Conservation (phyloP, 92 coral and sea anemone species). For the Anthopleura xanthogrammica region DNA sequence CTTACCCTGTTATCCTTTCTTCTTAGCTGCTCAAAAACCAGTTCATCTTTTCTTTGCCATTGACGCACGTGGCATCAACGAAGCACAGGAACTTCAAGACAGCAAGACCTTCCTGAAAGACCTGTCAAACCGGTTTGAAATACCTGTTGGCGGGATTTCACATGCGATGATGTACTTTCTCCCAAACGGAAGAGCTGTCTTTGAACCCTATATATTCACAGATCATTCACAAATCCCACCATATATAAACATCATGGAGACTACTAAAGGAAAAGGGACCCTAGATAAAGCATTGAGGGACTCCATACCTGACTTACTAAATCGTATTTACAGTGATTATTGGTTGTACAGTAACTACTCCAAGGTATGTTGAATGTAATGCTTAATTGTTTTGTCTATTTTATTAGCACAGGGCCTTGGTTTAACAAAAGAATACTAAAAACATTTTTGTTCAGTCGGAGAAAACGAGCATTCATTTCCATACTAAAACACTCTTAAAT, state of each 20-base stretch:
- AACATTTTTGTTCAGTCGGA: too few species aligned
- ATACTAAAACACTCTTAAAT: too few species aligned
- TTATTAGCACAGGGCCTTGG: too few species aligned
- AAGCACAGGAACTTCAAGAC: slow-evolving; percentile 44
- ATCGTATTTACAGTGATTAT: slow-evolving; percentile 54
- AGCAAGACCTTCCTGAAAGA: slow-evolving; percentile 70
- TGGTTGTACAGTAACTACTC: slow-evolving; percentile 53
- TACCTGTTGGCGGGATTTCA: slow-evolving; percentile 69
- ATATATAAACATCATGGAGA: slow-evolving; percentile 64
- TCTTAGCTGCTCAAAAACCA: slow-evolving; percentile 70
- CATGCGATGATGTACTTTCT: slow-evolving; percentile 70
- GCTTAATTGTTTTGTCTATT: neutral
- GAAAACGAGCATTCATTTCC: too few species aligned
- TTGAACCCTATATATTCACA: slow-evolving; percentile 51
- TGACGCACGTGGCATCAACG: slow-evolving; percentile 68
- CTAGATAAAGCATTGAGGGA: slow-evolving; percentile 77
- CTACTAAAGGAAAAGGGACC: slow-evolving; percentile 53
- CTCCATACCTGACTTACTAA: slow-evolving; percentile 62
- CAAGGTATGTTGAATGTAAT: slow-evolving; percentile 44
- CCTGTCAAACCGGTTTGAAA: slow-evolving; percentile 76
- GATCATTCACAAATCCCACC: slow-evolving; percentile 66
- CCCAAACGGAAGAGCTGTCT: slow-evolving; percentile 56
- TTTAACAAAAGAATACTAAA: too few species aligned
- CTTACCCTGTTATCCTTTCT: neutral
- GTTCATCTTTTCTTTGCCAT: slow-evolving; percentile 79